phyloP scores from a whole-genome alignment of 2,797 vertebrate species.

The Coendou prehensilis region DNA sequence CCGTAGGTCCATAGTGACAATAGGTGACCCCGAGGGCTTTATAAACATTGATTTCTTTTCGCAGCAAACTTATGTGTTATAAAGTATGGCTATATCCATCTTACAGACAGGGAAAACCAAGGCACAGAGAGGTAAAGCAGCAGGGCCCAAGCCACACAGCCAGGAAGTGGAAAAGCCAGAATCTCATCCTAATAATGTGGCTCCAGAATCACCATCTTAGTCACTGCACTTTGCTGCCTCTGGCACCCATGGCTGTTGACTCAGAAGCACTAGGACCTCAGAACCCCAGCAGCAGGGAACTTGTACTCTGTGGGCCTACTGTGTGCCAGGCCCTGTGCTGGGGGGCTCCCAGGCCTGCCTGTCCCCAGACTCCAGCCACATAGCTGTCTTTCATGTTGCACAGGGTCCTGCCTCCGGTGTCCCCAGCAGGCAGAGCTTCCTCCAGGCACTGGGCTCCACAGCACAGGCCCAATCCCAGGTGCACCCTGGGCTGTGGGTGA shows the following conservation, averaged over 20 bases:
- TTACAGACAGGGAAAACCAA: neutral
- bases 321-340: neutral
- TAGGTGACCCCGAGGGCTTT: neutral
- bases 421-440: neutral
- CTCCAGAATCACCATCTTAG: neutral
- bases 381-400: neutral
- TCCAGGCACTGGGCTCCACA: neutral
- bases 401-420: neutral
- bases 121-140: conserved; percentile 43
- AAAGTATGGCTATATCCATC: neutral
- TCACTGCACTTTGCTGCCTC: neutral
- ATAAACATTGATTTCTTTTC: neutral
- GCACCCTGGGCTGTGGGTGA: neutral
- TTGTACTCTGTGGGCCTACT: neutral
- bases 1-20: neutral
- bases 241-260: neutral
- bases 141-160: neutral
- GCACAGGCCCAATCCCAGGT: neutral
- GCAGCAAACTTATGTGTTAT: neutral
- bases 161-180: neutral
- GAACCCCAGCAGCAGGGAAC: neutral
- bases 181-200: neutral
- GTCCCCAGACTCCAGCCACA: neutral
- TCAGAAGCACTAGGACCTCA: neutral
- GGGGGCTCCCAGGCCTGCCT: neutral